Evolutionary conservation across 2,113 vertebrate genomes (phyloP), one percentile per base, ranked within the genome.

Genomic region (Saccopteryx leptura): DNA sequence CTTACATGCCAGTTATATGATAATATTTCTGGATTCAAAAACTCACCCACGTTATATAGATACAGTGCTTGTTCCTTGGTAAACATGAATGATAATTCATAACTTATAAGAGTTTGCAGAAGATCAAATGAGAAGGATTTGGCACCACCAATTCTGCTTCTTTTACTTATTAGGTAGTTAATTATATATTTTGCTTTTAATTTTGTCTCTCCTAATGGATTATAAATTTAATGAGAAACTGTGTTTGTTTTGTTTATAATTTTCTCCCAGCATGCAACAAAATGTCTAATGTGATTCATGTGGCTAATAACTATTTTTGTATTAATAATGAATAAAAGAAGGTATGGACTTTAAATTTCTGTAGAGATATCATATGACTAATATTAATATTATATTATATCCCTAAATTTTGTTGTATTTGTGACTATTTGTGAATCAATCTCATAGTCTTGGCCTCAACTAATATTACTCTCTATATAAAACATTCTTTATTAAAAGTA

Each of bases 141-240:
- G 24, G 4, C 14, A 33, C 23, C 28, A 63, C 23, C 18, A 10
- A 28, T 23, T 14, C 48, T 88, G 50, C 1, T 68, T 94, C 9
- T 63, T 95, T 65, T 19, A 52, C 10, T 87, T 87, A 75, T 1
- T 54, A n/a, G 56, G 28, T 90, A 85, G 75, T 10, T 33, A 75
- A 50, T 46, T 50, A 81, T 54, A n/a, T 56, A 66, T 79, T 54
- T 78, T 66, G 24, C 39, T 58, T 94, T 90, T 71, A 28, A 89
- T 93, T 95, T 92, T 92, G 17, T 90, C 33, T 63, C 39, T 91
- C 31, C 80, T 6, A 89, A 28, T 84, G 33, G 46, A 90, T 46
- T 76, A 8, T 52, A 87, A 83, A 87, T 82, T 54, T 10, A 68
- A 5, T 63, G 50, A 58, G 10, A 10, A 81, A 85, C n/a, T 52